These are phyloP conservation scores for cattle (Bos taurus) DNA, from an alignment of 2,113 vertebrate species.

Conservation along the genomic window DNA sequence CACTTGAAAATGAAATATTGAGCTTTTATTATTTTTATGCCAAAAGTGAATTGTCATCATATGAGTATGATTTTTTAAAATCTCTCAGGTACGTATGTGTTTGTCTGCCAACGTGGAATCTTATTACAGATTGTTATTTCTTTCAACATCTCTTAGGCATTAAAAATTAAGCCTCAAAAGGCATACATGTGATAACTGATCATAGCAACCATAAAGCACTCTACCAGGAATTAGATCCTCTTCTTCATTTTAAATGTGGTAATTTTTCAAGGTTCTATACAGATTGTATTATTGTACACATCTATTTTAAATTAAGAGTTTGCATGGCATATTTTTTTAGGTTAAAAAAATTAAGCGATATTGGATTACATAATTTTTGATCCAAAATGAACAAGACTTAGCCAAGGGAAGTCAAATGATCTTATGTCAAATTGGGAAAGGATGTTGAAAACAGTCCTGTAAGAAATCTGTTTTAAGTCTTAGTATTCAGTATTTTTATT, in stretches of 20 bases:
- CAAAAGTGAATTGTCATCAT: slow-evolving; percentile 5
- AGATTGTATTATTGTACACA: background rate
- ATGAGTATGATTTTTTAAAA: slow-evolving; percentile 12
- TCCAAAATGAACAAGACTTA: background rate
- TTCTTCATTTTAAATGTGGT: background rate
- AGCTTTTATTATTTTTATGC: slow-evolving; percentile 64
- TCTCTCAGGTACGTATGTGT: background rate
- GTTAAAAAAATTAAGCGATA: background rate
- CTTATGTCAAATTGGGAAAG: background rate
- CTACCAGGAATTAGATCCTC: background rate
- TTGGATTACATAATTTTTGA: slow-evolving; percentile 6
- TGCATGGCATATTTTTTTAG: background rate
- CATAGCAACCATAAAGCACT: background rate
- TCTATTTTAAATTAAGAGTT: background rate
- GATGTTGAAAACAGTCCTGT: background rate
- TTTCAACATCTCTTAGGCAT: slow-evolving; percentile 31
- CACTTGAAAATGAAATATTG: slow-evolving; percentile 64
- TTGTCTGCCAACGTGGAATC: background rate
- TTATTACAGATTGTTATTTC: slow-evolving; percentile 9
- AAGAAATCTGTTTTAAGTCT: background rate
- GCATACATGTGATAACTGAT: background rate
- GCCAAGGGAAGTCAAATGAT: background rate
- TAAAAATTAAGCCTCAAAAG: slow-evolving; percentile 29
- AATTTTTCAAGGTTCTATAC: background rate
- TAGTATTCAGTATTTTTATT: slow-evolving; percentile 1